Base-by-base conservation (phyloP, 2,888 invertebrate genomes). In the Slavum lentiscoides region DNA sequence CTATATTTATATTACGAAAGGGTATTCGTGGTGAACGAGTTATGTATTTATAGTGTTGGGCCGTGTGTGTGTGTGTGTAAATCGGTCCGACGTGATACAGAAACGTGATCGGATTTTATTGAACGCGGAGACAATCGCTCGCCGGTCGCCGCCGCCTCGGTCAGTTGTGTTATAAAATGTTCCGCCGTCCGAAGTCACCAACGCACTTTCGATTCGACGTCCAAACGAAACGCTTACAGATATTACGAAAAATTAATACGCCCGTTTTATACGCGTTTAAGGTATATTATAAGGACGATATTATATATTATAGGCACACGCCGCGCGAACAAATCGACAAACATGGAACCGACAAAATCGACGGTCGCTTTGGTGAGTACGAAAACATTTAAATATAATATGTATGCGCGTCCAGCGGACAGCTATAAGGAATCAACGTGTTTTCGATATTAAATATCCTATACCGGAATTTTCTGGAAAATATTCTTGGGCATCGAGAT, bases 141-240 rank as follows among this genome's bases (percentile, higher is more conserved):
- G 30, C 4, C 30, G 2, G 30, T 30, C 30, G 30, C 4, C 30
- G 5, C 13, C 15, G 43, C 58, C 49, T 8, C 49, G 13, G 49
- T 49, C 43, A 7, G 43, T 43, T n/a, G 64, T n/a, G 64, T 75
- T 75, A 75, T 75, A 75, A 75, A 30, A 75, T 75, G 43, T 43
- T 43, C n/a, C 15, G 43, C 43, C 13, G 19, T 19, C 58, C 58
- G 43, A 43, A 39, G 74, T 39, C 8, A 13, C 19, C 67, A 1
- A 4, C 43, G 43, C 75, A 75, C 75, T 67, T 75, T 75, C 75
- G 43, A 59, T 58, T 67, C 21, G 55, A 75, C 75, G 67, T 67
- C 75, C 75, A 30, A 58, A 58, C 67, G 13, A 39, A 21, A n/a
- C 39, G 17, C 9, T 19, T n/a, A 49, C 30, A 3, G 13, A 49